Evolutionary conservation across 2,113 vertebrate species (phyloP).

Genomic region (Coreoperca whiteheadi): DNA sequence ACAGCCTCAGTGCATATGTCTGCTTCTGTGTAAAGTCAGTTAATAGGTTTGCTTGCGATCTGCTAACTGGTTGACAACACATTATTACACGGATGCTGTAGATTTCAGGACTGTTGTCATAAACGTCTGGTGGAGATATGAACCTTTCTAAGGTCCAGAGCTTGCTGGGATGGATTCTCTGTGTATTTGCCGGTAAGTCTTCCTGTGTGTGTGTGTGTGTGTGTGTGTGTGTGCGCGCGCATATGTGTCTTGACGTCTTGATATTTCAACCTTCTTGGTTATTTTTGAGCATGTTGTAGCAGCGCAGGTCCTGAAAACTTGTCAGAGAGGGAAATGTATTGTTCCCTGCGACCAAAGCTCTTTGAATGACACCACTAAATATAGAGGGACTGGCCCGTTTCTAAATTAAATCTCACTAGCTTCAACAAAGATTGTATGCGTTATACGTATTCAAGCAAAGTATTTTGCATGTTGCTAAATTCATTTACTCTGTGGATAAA

Average conservation of each 20-base stretch:
- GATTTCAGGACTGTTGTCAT: background rate
- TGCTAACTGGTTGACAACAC: conserved; percentile 3
- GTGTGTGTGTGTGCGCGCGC: conserved; percentile 11
- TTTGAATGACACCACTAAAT: background rate
- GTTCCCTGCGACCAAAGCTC: background rate
- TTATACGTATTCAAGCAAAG: background rate
- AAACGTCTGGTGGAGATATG: conserved; percentile 57
- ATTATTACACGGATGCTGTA: conserved; percentile 27
- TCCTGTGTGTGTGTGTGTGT: background rate
- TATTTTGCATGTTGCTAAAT: background rate
- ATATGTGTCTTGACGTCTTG: background rate
- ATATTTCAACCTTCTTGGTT: background rate
- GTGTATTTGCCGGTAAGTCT: conserved; percentile 60
- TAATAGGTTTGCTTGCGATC: background rate
- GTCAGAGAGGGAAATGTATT: background rate
- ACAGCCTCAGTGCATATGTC: background rate
- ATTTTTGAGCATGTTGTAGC: background rate
- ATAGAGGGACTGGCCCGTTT: background rate
- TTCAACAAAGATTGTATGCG: background rate
- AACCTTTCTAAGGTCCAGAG: conserved; percentile 40
- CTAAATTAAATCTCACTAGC: background rate
- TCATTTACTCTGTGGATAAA: background rate
- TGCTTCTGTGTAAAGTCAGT: background rate
- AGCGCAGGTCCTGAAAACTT: background rate
- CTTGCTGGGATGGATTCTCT: conserved; percentile 44